A percentile compares a stretch with the other conserved stretches of the same genome.
Evolutionary conservation across 2,113 vertebrate species (phyloP).

Genomic region (Prietella phreatophila): DNA sequence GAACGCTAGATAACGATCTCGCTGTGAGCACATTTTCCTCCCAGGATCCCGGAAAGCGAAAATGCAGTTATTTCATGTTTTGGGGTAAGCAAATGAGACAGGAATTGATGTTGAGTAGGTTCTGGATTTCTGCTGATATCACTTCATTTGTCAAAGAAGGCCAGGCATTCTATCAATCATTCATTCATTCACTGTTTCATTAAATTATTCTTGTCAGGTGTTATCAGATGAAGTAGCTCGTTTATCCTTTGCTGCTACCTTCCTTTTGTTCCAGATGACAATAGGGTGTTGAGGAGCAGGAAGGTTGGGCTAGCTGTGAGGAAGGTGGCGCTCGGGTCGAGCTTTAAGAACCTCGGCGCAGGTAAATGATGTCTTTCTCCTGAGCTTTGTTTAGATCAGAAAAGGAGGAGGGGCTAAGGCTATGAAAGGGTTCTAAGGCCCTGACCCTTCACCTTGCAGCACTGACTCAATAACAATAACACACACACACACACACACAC

Average conservation of each 20-base stretch:
- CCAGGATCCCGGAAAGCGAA: neutral
- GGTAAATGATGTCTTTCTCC: constrained; percentile 62
- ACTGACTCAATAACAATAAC: constrained; percentile 72
- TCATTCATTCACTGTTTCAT: constrained; percentile 1
- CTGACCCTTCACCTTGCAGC: constrained; percentile 72
- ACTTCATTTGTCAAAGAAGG: neutral
- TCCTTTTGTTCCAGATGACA: constrained; percentile 49
- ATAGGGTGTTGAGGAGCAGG: constrained; percentile 43
- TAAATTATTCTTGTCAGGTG: constrained; percentile 37
- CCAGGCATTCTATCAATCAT: neutral
- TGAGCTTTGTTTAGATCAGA: constrained; percentile 57
- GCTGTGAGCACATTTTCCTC: neutral
- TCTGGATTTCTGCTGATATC: neutral
- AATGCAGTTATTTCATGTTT: constrained; percentile 18
- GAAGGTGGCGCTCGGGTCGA: constrained; percentile 61
- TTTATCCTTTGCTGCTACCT: constrained; percentile 28
- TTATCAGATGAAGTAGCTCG: constrained; percentile 47
- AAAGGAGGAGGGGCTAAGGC: constrained; percentile 60
- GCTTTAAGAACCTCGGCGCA: constrained; percentile 66
- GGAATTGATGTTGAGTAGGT: neutral
- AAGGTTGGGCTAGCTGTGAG: constrained; percentile 14
- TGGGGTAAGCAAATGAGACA: constrained; percentile 20
- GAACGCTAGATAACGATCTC: constrained; percentile 18
- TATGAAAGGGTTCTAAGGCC: constrained; percentile 73
- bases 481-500: constrained; percentile 40